phyloP scores from a whole-genome alignment of 2,888 invertebrate species.

The Rugalucina vietnamica region DNA sequence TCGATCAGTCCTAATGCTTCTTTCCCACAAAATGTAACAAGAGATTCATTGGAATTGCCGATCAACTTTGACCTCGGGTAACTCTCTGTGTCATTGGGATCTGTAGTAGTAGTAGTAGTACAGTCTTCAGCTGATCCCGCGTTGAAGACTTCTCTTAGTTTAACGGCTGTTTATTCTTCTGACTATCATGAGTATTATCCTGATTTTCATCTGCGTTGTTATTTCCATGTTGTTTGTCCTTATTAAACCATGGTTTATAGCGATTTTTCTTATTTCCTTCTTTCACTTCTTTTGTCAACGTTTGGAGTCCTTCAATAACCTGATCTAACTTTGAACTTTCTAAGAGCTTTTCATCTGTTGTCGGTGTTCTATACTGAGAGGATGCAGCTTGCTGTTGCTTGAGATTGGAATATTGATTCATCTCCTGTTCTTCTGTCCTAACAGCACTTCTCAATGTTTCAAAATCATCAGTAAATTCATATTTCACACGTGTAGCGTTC shows the following conservation, averaged over 20 bases:
- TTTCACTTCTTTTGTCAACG: too few relatives aligned
- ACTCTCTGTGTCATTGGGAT: background rate
- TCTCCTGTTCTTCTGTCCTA: too few relatives aligned
- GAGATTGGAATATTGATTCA: too few relatives aligned
- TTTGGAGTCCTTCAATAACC: too few relatives aligned
- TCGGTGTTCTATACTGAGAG: too few relatives aligned
- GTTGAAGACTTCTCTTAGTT: background rate
- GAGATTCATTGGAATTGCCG: background rate
- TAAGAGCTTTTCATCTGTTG: too few relatives aligned
- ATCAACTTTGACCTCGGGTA: background rate
- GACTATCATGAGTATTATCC: too few relatives aligned
- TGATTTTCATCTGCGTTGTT: constrained; percentile 2
- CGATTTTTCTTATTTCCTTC: background rate
- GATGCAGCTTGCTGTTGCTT: too few relatives aligned
- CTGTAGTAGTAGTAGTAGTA: background rate
- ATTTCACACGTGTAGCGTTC: constrained; percentile 22
- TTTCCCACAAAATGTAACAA: background rate
- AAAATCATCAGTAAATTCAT: constrained; percentile 17
- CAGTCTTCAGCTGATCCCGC: background rate
- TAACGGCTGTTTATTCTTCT: background rate
- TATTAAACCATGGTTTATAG: background rate
- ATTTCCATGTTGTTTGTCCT: background rate
- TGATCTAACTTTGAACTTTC: too few relatives aligned
- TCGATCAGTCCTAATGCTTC: background rate
- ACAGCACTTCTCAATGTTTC: constrained; percentile 15